Percentiles rank a stretch among this genome's conserved stretches.
Evolutionary conservation across 1,140 invertebrate genomes (phyloP).

Genomic region (Atta colombica): DNA sequence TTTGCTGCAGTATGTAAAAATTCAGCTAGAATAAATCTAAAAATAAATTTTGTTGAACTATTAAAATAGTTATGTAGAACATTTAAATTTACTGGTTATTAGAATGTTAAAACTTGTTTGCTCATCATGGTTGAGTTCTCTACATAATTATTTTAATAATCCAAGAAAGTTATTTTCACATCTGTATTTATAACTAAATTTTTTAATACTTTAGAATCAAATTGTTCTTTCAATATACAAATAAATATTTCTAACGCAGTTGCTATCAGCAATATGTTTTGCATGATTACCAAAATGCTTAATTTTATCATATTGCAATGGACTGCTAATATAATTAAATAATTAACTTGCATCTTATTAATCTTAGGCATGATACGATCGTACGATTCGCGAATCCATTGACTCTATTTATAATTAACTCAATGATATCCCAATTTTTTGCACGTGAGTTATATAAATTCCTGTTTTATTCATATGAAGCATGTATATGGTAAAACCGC

Average conservation of each 20-base stretch:
- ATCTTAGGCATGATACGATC: background rate
- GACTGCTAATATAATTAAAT: background rate
- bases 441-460: conserved; percentile 11
- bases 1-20: too few relatives aligned
- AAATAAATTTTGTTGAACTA: too few relatives aligned
- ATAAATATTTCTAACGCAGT: background rate
- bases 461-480: conserved; percentile 19
- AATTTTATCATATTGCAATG: background rate
- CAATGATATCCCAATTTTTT: background rate
- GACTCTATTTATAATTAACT: conserved; percentile 3
- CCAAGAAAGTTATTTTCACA: too few relatives aligned
- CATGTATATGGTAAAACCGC: background rate
- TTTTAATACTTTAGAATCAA: too few relatives aligned
- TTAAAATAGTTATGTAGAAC: too few relatives aligned
- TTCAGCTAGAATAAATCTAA: too few relatives aligned
- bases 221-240: background rate
- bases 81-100: too few relatives aligned
- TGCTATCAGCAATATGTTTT: background rate
- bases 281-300: background rate
- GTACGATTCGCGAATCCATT: background rate
- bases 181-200: too few relatives aligned
- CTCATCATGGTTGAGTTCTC: too few relatives aligned
- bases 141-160: too few relatives aligned
- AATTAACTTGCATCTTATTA: background rate
- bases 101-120: too few relatives aligned